Evolutionary conservation across 2,888 invertebrate genomes (phyloP).

Genomic region (Stramonita haemastoma): DNA sequence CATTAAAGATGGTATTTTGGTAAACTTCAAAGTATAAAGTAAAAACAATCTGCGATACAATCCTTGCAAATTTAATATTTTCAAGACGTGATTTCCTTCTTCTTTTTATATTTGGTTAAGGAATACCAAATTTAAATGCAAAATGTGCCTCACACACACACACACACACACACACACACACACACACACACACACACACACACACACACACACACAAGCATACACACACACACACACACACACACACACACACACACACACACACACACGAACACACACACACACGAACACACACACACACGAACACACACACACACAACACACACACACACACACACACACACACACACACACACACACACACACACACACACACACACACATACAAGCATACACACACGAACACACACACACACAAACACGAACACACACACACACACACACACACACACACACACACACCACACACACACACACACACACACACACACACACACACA

Average conservation of each 20-base stretch:
- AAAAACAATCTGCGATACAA: too few species aligned
- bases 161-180: neutral
- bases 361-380: neutral
- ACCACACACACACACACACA: slow-evolving; percentile 26
- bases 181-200: neutral
- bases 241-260: neutral
- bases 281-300: neutral
- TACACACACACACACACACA: neutral
- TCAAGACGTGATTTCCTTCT: too few species aligned
- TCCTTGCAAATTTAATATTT: too few species aligned
- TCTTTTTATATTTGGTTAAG: too few species aligned
- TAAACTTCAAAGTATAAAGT: too few species aligned
- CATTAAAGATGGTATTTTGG: too few species aligned
- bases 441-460: neutral
- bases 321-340: neutral
- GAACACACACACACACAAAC: neutral
- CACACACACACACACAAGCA: neutral
- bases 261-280: neutral
- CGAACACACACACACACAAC: neutral
- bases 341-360: neutral
- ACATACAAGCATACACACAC: neutral
- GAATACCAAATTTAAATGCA: too few species aligned
- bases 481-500: neutral
- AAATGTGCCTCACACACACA: too few species aligned
- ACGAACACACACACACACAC: slow-evolving; percentile 28